These are phyloP conservation scores for Acanthacorydalis orientalis DNA, from an alignment of 2,888 invertebrate species.

Conservation along the genomic window DNA sequence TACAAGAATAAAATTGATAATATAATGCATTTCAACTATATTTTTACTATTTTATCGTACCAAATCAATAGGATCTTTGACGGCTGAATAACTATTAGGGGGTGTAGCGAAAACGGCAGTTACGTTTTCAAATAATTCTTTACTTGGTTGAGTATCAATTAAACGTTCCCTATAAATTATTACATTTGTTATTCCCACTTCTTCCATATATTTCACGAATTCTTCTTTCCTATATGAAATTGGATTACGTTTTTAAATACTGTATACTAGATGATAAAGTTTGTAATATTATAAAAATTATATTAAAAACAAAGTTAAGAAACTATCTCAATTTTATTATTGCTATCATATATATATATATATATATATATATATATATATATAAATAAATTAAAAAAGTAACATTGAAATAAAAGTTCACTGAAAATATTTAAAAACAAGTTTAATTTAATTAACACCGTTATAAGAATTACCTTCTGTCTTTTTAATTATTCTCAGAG, in stretches of 20 bases:
- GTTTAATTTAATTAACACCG: too few relatives aligned
- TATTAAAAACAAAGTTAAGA: too few relatives aligned
- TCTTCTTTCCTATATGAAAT: constrained; percentile 33
- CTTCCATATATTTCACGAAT: constrained; percentile 49
- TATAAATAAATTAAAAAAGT: too few relatives aligned
- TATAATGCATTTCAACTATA: background rate
- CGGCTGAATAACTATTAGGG: constrained; percentile 65
- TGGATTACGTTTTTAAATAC: background rate
- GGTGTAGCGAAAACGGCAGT: constrained; percentile 57
- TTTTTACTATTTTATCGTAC: constrained; percentile 18
- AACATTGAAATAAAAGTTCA: too few relatives aligned
- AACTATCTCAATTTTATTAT: too few relatives aligned
- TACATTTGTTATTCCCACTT: constrained; percentile 47
- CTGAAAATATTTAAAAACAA: too few relatives aligned
- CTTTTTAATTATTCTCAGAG: too few relatives aligned
- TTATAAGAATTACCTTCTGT: too few relatives aligned
- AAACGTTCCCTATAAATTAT: constrained; percentile 30
- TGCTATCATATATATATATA: too few relatives aligned
- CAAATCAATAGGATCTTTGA: constrained; percentile 62
- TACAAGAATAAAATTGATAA: constrained; percentile 8
- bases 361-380: too few relatives aligned
- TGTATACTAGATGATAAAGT: background rate
- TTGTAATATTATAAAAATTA: too few relatives aligned
- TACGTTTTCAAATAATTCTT: constrained; percentile 37
- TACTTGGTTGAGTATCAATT: constrained; percentile 30